Conservation (phyloP, 2,888 invertebrate species). For the Agrochola lychnidis region DNA sequence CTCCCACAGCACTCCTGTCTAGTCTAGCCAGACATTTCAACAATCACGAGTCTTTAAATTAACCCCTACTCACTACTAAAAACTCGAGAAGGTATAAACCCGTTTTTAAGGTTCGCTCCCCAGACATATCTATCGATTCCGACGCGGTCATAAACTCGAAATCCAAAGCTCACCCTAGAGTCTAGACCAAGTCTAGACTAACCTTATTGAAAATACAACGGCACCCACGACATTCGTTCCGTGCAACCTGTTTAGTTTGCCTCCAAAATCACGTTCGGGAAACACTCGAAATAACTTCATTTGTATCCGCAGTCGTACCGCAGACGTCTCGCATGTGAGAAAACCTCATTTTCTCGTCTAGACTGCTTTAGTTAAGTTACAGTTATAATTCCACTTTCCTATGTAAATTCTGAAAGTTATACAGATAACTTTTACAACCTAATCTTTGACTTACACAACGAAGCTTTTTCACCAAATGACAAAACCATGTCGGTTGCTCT, state of each 20-base stretch:
- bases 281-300: conserved; percentile 53
- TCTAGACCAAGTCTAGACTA: conserved; percentile 88
- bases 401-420: conserved; percentile 17
- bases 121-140: conserved; percentile 70
- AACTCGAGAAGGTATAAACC: conserved; percentile 14
- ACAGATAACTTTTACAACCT: neutral
- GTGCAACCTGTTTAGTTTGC: conserved; percentile 40
- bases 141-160: conserved; percentile 63
- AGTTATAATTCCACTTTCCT: conserved; percentile 13
- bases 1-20: conserved; percentile 18
- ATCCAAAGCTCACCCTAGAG: conserved; percentile 66
- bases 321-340: conserved; percentile 13
- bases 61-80: conserved; percentile 14
- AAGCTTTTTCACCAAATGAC: conserved; percentile 51
- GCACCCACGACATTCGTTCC: conserved; percentile 56
- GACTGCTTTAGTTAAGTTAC: conserved; percentile 28
- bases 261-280: conserved; percentile 54
- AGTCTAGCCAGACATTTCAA: conserved; percentile 29
- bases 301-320: conserved; percentile 38
- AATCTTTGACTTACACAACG: conserved; percentile 39
- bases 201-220: conserved; percentile 74
- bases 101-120: conserved; percentile 40
- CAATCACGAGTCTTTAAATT: conserved; percentile 26
- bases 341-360: conserved; percentile 46
- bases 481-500: conserved; percentile 56